These are phyloP conservation scores for Bombyx mandarina DNA, from an alignment of 1,140 invertebrate species.

Conservation along the genomic window DNA sequence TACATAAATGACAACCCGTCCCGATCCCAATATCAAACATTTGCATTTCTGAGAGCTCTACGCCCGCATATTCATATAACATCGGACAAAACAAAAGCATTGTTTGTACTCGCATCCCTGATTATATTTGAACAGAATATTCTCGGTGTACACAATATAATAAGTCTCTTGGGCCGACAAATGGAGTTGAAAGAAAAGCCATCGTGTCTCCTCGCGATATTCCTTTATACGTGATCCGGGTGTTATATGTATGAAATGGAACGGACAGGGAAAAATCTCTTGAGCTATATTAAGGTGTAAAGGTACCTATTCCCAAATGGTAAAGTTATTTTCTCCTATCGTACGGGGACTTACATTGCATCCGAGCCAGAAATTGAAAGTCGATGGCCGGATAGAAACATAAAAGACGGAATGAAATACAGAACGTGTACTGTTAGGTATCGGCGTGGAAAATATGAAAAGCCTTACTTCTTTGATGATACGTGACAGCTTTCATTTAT, in stretches of 20 bases:
- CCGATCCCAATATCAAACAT: conserved; percentile 52
- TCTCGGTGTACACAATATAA: conserved; percentile 62
- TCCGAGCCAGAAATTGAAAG: conserved; percentile 43
- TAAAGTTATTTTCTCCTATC: conserved; percentile 49
- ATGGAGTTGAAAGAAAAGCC: conserved; percentile 57
- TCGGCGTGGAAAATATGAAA: too few species aligned
- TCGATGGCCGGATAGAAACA: conserved; percentile 29
- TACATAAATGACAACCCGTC: conserved; percentile 19
- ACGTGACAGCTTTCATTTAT: background rate
- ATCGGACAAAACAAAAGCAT: conserved; percentile 50
- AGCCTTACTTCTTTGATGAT: too few species aligned
- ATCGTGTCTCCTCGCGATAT: conserved; percentile 41
- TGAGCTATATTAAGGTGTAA: conserved; percentile 55
- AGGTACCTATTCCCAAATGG: conserved; percentile 54
- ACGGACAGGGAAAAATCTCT: conserved; percentile 59
- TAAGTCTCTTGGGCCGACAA: conserved; percentile 61
- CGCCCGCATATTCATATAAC: conserved; percentile 36
- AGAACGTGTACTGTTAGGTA: too few species aligned
- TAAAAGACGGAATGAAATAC: conserved; percentile 26
- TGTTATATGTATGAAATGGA: conserved; percentile 41
- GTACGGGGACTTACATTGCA: conserved; percentile 31
- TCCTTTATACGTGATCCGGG: conserved; percentile 57
- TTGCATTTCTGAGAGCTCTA: conserved; percentile 34
- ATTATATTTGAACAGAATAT: conserved; percentile 69
- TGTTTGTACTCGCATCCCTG: conserved; percentile 58